Percentiles rank a stretch among this genome's conserved stretches.
These are phyloP conservation scores for Trichacis sp. DNA, from an alignment of 2,888 invertebrate species.

Conservation along the genomic window DNA sequence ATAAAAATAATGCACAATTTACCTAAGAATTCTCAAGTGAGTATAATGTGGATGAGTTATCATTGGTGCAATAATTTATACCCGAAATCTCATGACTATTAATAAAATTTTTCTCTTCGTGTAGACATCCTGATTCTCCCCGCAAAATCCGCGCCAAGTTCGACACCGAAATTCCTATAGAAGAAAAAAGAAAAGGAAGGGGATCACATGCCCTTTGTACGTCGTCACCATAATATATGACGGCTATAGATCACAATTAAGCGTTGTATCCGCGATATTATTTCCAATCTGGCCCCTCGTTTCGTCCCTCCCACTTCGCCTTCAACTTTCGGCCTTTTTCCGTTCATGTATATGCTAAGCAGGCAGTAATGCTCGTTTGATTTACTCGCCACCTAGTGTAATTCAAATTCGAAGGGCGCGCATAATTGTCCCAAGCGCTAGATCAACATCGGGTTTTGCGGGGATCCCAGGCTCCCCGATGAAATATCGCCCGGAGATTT, in stretches of 20 bases:
- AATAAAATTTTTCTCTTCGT: too few species aligned
- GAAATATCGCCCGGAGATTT: constrained; percentile 1
- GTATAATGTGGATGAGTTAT: too few species aligned
- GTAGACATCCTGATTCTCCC: too few species aligned
- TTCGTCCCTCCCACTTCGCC: constrained; percentile 8
- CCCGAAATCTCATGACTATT: too few species aligned
- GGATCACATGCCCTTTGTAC: constrained; percentile 60
- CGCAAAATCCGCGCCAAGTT: constrained; percentile 21
- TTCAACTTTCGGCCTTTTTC: constrained; percentile 2
- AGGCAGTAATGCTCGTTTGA: constrained; percentile 59
- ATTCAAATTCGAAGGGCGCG: constrained; percentile 13
- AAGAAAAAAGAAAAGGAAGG: constrained; percentile 27
- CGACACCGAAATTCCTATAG: constrained; percentile 36
- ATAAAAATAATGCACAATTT: too few species aligned
- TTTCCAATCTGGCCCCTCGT: constrained; percentile 52
- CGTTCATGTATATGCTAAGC: constrained; percentile 53
- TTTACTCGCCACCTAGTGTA: constrained; percentile 50
- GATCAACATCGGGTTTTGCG: constrained; percentile 9
- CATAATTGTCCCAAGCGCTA: constrained; percentile 5
- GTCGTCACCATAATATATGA: constrained; percentile 63
- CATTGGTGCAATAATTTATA: too few species aligned
- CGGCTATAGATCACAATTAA: constrained; percentile 67
- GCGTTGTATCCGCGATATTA: constrained; percentile 65
- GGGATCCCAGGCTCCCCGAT: neutral
- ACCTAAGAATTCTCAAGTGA: too few species aligned